These are phyloP conservation scores for Trichonephila clavipes DNA, from an alignment of 1,140 invertebrate species.

Conservation along the genomic window DNA sequence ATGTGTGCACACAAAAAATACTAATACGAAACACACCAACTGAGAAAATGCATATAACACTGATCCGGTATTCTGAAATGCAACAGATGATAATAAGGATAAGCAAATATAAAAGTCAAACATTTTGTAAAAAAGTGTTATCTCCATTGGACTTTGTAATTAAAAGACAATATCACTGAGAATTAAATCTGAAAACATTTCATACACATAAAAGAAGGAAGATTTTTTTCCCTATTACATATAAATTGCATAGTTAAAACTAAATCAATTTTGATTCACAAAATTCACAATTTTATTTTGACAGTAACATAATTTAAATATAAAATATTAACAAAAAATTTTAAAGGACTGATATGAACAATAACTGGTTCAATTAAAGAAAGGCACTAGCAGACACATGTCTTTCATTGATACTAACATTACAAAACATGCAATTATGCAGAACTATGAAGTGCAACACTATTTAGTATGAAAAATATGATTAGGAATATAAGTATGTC, in stretches of 20 bases:
- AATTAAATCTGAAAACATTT: background rate
- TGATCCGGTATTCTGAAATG: background rate
- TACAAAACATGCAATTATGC: background rate
- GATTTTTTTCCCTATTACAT: background rate
- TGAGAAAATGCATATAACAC: background rate
- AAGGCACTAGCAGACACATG: constrained; percentile 17
- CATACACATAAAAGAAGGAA: background rate
- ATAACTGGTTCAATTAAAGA: constrained; percentile 1
- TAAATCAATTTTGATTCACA: no score
- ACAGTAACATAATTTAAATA: background rate
- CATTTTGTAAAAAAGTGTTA: background rate
- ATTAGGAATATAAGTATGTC: constrained; percentile 8
- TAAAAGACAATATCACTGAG: background rate
- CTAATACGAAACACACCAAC: constrained; percentile 6
- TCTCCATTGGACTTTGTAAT: background rate
- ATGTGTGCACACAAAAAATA: background rate
- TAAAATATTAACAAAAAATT: background rate
- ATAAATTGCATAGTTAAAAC: background rate
- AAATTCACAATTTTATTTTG: background rate
- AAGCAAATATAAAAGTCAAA: background rate
- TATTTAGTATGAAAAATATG: constrained; percentile 26
- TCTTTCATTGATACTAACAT: background rate
- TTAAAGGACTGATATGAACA: background rate
- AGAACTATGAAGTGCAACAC: background rate
- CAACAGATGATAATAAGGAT: background rate